These are phyloP conservation scores for Spicauda simplicius DNA, from an alignment of 2,888 invertebrate genomes.

Conservation along the genomic window DNA sequence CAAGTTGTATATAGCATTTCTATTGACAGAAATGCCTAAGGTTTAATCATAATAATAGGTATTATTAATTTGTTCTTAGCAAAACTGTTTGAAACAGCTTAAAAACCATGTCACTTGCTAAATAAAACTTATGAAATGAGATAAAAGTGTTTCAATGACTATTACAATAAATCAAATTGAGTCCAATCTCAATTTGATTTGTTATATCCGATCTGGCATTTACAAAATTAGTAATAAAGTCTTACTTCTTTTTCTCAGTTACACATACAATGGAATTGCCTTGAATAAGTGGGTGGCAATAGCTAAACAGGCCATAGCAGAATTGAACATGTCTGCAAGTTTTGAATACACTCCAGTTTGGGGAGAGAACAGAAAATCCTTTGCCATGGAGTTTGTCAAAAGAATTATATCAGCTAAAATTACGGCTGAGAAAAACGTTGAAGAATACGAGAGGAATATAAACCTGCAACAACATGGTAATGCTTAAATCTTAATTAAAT, in stretches of 20 bases:
- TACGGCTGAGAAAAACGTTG: constrained; percentile 60
- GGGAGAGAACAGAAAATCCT: constrained; percentile 66
- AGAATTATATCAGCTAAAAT: constrained; percentile 66
- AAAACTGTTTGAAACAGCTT: too few relatives aligned
- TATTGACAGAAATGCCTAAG: too few relatives aligned
- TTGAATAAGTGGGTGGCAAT: constrained; percentile 74
- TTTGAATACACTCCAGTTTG: constrained; percentile 79
- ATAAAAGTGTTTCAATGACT: too few relatives aligned
- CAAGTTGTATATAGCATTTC: too few relatives aligned
- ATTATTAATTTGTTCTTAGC: too few relatives aligned
- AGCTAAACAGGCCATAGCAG: constrained; percentile 84
- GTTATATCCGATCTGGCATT: too few relatives aligned
- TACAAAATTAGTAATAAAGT: neutral
- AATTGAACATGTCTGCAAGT: constrained; percentile 77
- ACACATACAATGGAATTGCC: constrained; percentile 69
- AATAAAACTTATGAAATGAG: too few relatives aligned
- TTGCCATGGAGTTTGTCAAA: constrained; percentile 63
- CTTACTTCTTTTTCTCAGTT: constrained; percentile 51
- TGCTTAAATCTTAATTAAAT: neutral
- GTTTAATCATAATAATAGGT: too few relatives aligned
- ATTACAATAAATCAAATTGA: too few relatives aligned
- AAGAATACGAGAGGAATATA: constrained; percentile 58
- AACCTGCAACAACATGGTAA: constrained; percentile 61
- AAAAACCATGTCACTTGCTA: too few relatives aligned
- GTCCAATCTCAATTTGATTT: too few relatives aligned